Percentiles rank a stretch among this genome's conserved stretches.
phyloP scores from a whole-genome alignment of 2,113 vertebrate species.

The Xenopus laevis region DNA sequence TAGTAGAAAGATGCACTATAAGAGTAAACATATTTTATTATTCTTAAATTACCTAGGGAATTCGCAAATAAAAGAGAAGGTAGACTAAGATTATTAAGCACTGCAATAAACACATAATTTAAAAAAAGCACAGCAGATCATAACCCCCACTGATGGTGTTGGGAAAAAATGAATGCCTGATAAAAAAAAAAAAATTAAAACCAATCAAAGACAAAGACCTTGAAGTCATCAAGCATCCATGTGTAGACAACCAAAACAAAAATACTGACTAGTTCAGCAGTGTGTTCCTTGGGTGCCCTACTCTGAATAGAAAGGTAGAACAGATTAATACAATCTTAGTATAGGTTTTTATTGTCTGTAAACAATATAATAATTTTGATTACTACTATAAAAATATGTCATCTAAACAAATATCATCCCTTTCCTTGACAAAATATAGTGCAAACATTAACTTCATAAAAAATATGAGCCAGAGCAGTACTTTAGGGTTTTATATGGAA shows the following conservation, averaged over 20 bases:
- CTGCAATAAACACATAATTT: slow-evolving; percentile 23
- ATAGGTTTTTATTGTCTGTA: too few species aligned
- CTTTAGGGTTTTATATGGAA: too few species aligned
- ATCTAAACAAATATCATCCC: too few species aligned
- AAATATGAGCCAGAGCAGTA: too few species aligned
- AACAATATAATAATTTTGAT: too few species aligned
- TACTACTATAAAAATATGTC: too few species aligned
- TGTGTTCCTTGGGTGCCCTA: not conserved
- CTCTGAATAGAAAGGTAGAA: not conserved
- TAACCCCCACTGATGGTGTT: slow-evolving; percentile 16
- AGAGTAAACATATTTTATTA: slow-evolving; percentile 30
- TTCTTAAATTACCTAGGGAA: slow-evolving; percentile 38
- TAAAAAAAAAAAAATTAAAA: too few species aligned
- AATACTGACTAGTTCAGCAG: not conserved
- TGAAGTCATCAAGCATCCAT: slow-evolving; percentile 23
- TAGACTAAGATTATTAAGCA: slow-evolving; percentile 14
- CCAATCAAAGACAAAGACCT: slow-evolving; percentile 30
- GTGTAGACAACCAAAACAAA: slow-evolving; percentile 17
- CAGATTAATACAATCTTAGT: not conserved
- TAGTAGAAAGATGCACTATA: slow-evolving; percentile 27
- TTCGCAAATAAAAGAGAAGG: slow-evolving; percentile 33
- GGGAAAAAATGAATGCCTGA: not conserved
- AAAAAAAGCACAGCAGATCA: slow-evolving; percentile 14
- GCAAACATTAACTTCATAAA: too few species aligned
- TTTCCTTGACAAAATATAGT: too few species aligned